Conservation (phyloP, 2,888 invertebrate species). For the Drosophila lutescens region DNA sequence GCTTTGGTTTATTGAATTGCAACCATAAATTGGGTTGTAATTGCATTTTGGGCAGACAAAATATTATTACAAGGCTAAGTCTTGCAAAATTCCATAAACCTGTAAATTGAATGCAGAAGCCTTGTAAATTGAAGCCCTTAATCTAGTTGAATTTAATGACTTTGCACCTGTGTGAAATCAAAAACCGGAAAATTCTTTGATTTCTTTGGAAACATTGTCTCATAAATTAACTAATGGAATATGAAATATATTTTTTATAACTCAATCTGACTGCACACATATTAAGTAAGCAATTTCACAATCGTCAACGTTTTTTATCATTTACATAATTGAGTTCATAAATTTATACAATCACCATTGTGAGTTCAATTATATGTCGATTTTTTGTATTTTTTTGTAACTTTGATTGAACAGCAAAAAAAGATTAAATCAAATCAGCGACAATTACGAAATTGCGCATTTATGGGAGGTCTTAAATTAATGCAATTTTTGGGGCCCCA, state of each 20-base stretch:
- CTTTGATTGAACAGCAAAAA: background rate
- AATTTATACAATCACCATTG: slow-evolving; percentile 7
- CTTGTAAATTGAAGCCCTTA: background rate
- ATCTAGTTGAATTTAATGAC: background rate
- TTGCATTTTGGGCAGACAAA: slow-evolving; percentile 19
- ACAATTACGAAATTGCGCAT: slow-evolving; percentile 2
- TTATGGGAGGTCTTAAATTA: slow-evolving; percentile 14
- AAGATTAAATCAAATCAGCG: slow-evolving; percentile 8
- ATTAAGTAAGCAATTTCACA: slow-evolving; percentile 8
- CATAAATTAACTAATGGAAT: background rate
- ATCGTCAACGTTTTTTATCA: background rate
- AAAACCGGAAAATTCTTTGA: background rate
- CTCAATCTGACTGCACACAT: background rate
- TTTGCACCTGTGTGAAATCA: slow-evolving; percentile 2
- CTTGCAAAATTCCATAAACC: background rate
- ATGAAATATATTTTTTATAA: background rate
- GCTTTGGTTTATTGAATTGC: slow-evolving; percentile 21
- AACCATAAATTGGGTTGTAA: slow-evolving; percentile 19
- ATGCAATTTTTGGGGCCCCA: background rate
- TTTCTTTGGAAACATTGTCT: background rate
- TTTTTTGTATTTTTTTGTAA: background rate
- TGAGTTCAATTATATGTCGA: slow-evolving; percentile 9
- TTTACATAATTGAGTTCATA: slow-evolving; percentile 19
- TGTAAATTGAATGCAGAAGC: background rate
- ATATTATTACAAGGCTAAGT: slow-evolving; percentile 1